Base-by-base conservation (phyloP, 2,888 invertebrate species). In the Didymodactylos carnosus region DNA sequence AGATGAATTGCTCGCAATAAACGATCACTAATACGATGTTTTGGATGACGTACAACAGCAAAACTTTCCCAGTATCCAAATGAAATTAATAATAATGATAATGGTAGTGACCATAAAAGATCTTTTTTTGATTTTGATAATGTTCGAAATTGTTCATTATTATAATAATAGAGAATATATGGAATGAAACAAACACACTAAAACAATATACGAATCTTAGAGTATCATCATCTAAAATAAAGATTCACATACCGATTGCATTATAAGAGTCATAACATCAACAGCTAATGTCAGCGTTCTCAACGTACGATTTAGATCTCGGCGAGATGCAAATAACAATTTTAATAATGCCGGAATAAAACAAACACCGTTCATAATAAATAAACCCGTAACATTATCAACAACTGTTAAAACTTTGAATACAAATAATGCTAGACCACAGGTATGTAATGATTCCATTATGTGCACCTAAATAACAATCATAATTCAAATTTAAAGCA, bases 51-150 rank as follows among this genome's bases (percentile, higher is more conserved):
- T 27, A 53, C 71, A 35, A 71, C 71, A 35, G 43, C 23, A 46
- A 74, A 74, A 46, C 71, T 74, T 69, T 74, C 71, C 74, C 74
- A 74, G 71, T 74, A 74, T 23, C 74, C 69, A 5, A 74, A 23
- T 13, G 74, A 74, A 6, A 74, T 70, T 35, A 74, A 39, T 35
- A 74, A 53, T 14, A 71, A 35, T n/a, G 71, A 41, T 41, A 71
- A n/a, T 14, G 29, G 23, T 46, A 70, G 39, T 46, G 27, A 35
- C 41, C 70, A 41, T 27, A 19, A n/a, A 10, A 70, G 19, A 16
- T 71, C 53, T 2, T 35, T 13, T 19, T 19, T 10, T 39, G 41
- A 23, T n/a, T n/a, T n/a, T n/a, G n/a, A n/a, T n/a, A n/a, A n/a
- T n/a, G n/a, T n/a, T n/a, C n/a, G n/a, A n/a, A n/a, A n/a, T n/a